phyloP scores from a whole-genome alignment of 2,888 invertebrate species.

The Dione juno region DNA sequence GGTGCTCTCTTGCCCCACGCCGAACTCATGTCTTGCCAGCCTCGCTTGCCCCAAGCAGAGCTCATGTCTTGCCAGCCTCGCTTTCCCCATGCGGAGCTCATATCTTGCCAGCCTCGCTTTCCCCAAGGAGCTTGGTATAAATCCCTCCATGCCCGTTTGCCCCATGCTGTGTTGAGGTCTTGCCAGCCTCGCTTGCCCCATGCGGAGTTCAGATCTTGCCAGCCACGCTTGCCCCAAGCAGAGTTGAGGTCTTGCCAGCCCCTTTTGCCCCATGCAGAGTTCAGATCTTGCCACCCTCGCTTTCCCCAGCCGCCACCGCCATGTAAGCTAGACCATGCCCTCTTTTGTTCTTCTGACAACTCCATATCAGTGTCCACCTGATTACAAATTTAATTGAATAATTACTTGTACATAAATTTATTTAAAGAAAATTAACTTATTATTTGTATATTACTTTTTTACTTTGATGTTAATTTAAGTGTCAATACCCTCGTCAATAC shows the following conservation, averaged over 20 bases:
- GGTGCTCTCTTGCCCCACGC: constrained; percentile 81
- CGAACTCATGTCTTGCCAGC: constrained; percentile 75
- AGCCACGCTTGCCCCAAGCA: constrained; percentile 82
- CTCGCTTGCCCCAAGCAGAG: constrained; percentile 81
- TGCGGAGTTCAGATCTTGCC: constrained; percentile 77
- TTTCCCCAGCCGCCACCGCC: constrained; percentile 85
- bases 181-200: constrained; percentile 86
- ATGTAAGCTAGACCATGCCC: constrained; percentile 84
- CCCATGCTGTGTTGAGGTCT: constrained; percentile 81
- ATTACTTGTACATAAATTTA: background rate
- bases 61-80: constrained; percentile 83
- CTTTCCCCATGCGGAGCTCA: constrained; percentile 79
- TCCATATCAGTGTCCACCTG: constrained; percentile 76
- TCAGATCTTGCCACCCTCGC: constrained; percentile 82
- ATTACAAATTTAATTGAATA: background rate
- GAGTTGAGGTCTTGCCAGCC: constrained; percentile 83
- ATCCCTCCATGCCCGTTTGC: constrained; percentile 85
- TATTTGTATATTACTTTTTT: background rate
- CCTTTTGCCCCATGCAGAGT: constrained; percentile 83
- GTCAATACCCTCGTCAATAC: background rate
- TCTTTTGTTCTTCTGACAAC: constrained; percentile 83
- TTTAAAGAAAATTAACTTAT: background rate
- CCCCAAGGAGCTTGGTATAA: constrained; percentile 83
- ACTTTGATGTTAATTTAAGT: background rate
- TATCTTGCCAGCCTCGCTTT: constrained; percentile 82